These are phyloP conservation scores for Amniataba percoides DNA, from an alignment of 2,797 vertebrate genomes.

Conservation along the genomic window DNA sequence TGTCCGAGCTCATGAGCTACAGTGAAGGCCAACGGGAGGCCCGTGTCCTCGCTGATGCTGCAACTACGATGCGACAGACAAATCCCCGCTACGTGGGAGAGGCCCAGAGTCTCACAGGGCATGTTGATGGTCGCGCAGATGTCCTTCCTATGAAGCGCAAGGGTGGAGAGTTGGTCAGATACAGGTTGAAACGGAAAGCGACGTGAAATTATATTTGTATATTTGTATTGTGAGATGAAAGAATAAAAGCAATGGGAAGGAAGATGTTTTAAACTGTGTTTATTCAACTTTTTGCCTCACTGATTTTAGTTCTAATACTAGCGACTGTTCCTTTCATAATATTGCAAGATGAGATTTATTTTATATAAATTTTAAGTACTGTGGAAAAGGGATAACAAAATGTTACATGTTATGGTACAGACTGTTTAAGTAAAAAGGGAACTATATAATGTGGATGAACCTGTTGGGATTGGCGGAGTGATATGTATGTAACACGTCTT, in stretches of 20 bases:
- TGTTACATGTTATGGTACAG: too few relatives aligned
- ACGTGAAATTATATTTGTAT: neutral
- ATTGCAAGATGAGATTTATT: too few relatives aligned
- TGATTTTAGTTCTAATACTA: neutral
- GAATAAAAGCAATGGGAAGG: neutral
- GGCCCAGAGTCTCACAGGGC: slow-evolving; percentile 96
- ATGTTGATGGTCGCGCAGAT: slow-evolving; percentile 93
- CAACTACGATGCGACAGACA: slow-evolving; percentile 96
- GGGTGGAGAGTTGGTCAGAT: slow-evolving; percentile 1
- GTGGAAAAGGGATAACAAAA: too few relatives aligned
- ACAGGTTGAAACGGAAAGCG: fast-evolving
- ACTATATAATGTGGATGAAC: too few relatives aligned
- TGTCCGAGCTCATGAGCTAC: slow-evolving; percentile 97
- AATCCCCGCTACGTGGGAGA: slow-evolving; percentile 96
- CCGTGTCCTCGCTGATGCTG: slow-evolving; percentile 96
- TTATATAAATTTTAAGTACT: too few relatives aligned
- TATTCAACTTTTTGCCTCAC: too few relatives aligned
- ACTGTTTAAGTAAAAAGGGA: too few relatives aligned
- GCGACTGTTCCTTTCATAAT: neutral
- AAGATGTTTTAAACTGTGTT: too few relatives aligned
- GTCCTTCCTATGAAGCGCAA: slow-evolving; percentile 90
- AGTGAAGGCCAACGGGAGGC: slow-evolving; percentile 95
- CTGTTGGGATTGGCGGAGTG: too few relatives aligned
- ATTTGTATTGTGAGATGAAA: neutral
- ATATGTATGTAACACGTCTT: too few relatives aligned